These are phyloP conservation scores for Odocoileus hemionus DNA, from an alignment of 2,113 vertebrate genomes.

Conservation along the genomic window DNA sequence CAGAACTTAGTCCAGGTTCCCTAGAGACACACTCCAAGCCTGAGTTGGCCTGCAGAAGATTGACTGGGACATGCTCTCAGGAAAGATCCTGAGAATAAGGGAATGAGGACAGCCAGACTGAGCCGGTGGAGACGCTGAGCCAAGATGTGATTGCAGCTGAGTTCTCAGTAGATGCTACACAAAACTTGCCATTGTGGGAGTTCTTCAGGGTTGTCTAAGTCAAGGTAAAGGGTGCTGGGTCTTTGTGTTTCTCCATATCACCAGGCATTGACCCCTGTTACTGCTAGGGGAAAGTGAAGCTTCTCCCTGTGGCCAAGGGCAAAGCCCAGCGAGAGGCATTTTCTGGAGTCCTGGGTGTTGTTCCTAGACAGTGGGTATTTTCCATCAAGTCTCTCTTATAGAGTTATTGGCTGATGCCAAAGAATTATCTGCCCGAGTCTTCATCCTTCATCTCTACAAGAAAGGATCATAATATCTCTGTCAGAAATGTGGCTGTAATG, in stretches of 20 bases:
- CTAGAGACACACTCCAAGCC: background rate
- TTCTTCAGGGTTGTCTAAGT: background rate
- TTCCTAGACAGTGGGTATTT: background rate
- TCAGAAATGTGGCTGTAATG: background rate
- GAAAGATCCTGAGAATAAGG: background rate
- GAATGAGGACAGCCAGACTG: background rate
- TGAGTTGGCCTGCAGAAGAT: background rate
- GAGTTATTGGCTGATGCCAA: background rate
- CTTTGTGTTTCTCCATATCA: fast-evolving
- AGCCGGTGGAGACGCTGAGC: background rate
- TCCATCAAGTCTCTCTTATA: background rate
- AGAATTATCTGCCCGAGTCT: background rate
- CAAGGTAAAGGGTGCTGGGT: background rate
- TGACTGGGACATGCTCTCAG: too few relatives aligned
- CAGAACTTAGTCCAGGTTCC: background rate
- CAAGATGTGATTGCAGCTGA: background rate
- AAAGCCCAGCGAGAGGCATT: background rate
- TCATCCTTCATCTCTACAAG: background rate
- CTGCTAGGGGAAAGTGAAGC: background rate
- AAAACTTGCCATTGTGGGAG: background rate
- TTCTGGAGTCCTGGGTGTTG: background rate
- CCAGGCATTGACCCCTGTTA: background rate
- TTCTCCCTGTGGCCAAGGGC: background rate
- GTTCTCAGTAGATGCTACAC: background rate
- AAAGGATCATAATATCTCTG: background rate